Conservation (phyloP, 2,797 vertebrate species). For the Acanthornis magna region DNA sequence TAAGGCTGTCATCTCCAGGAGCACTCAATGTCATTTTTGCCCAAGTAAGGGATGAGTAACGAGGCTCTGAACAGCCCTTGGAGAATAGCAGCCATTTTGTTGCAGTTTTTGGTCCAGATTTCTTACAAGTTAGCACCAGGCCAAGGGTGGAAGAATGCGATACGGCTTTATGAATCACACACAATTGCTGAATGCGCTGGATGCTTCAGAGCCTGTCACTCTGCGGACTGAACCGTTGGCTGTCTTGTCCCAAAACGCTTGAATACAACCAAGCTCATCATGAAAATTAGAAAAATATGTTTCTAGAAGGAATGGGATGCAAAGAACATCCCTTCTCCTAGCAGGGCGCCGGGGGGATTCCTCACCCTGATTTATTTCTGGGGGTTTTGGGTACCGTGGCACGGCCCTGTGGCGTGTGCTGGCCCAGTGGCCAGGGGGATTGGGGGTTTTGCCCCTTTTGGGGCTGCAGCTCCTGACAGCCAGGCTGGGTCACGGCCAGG, state of each 20-base stretch:
- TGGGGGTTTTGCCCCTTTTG: background rate
- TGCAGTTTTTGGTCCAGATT: constrained; percentile 47
- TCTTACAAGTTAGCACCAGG: constrained; percentile 31
- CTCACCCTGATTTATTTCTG: background rate
- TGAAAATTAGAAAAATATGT: constrained; percentile 43
- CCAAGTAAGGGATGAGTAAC: constrained; percentile 68
- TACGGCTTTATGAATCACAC: constrained; percentile 51
- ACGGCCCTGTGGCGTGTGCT: fast-evolving
- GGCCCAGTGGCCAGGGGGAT: fast-evolving
- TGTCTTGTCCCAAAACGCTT: background rate
- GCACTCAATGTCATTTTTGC: constrained; percentile 59
- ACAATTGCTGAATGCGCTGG: constrained; percentile 4
- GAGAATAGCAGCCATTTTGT: constrained; percentile 59
- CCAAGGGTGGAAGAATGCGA: constrained; percentile 38
- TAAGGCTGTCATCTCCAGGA: constrained; percentile 63
- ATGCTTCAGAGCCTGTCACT: background rate
- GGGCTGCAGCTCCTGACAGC: background rate
- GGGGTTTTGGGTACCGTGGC: fast-evolving
- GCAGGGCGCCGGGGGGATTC: fast-evolving
- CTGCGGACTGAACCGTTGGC: background rate
- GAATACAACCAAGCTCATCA: background rate
- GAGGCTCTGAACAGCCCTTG: constrained; percentile 15
- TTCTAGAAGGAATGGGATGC: background rate
- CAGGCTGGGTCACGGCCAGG: background rate
- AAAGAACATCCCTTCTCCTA: background rate